Evolutionary conservation across 2,113 vertebrate species (phyloP).

Genomic region (Probosciger aterrimus): DNA sequence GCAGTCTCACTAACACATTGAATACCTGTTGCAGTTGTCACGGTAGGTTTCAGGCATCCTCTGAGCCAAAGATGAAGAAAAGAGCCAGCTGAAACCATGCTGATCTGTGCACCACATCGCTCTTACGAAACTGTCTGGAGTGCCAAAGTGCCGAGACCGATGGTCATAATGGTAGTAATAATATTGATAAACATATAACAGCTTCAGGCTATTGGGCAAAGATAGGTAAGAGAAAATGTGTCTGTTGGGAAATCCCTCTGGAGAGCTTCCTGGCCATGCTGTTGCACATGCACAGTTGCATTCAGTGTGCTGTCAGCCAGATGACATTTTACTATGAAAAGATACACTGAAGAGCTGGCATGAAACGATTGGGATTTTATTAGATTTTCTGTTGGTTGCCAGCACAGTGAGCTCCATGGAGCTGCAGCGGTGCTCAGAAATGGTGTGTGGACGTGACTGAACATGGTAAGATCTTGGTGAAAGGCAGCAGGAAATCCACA

Average conservation of each 20-base stretch:
- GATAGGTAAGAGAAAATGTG: neutral
- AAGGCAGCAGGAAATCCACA: neutral
- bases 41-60: neutral
- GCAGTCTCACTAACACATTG: neutral
- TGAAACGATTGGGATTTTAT: neutral
- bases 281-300: neutral
- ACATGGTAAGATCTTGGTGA: neutral
- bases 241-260: neutral
- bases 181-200: neutral
- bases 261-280: neutral
- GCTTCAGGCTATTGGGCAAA: constrained; percentile 25
- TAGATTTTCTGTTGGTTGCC: neutral
- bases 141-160: neutral
- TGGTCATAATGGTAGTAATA: neutral
- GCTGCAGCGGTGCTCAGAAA: neutral
- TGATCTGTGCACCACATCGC: neutral
- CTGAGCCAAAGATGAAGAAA: neutral
- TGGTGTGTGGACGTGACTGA: neutral
- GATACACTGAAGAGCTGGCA: neutral
- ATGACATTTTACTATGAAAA: neutral
- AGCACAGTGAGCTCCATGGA: neutral
- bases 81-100: neutral
- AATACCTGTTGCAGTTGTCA: neutral
- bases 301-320: neutral
- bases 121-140: neutral